Conservation (phyloP, 2,888 invertebrate species). For the Vanessa cardui region DNA sequence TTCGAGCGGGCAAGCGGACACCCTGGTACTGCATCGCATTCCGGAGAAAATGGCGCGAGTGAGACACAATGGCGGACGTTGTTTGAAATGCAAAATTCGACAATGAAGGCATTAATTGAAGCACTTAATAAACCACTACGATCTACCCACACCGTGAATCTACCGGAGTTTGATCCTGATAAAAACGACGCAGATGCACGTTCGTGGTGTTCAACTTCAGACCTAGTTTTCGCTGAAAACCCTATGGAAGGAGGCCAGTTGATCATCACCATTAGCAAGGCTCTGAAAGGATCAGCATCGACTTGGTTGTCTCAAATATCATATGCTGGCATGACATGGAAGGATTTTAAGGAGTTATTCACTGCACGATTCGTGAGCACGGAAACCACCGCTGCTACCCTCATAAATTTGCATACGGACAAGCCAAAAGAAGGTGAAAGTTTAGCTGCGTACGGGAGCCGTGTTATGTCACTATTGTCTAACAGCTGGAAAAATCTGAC, state of each 20-base stretch:
- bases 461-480: slow-evolving; percentile 19
- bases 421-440: slow-evolving; percentile 21
- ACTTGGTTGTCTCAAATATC: slow-evolving; percentile 36
- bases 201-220: slow-evolving; percentile 10
- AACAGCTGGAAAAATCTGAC: slow-evolving; percentile 22
- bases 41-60: no score
- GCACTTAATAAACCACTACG: no score
- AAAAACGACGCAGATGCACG: slow-evolving; percentile 10
- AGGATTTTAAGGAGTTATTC: slow-evolving; percentile 32
- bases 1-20: no score
- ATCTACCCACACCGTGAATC: not conserved
- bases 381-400: slow-evolving; percentile 33
- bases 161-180: slow-evolving; percentile 14
- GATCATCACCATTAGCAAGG: slow-evolving; percentile 26
- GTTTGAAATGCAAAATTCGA: no score
- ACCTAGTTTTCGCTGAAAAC: slow-evolving; percentile 4
- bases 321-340: slow-evolving; percentile 35
- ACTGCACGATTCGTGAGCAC: slow-evolving; percentile 23
- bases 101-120: no score
- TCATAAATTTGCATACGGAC: slow-evolving; percentile 25
- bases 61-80: no score
- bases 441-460: not conserved
- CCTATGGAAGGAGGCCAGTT: slow-evolving; percentile 6
- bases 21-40: no score
- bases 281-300: slow-evolving; percentile 31